Base-by-base conservation (phyloP, 2,888 invertebrate species). In the Tetrapedia diversipes region DNA sequence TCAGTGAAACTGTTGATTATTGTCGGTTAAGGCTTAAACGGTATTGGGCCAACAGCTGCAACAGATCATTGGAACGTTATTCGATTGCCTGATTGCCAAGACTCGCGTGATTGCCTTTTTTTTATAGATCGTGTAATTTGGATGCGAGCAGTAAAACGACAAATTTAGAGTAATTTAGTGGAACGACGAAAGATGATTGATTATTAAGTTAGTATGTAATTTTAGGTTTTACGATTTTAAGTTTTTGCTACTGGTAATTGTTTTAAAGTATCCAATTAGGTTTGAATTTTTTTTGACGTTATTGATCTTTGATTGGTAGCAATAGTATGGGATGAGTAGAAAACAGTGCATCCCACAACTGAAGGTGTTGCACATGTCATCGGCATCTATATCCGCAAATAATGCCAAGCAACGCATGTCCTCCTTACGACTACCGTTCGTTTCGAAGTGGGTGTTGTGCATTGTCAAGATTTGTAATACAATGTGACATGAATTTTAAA, bases 401-500 rank as follows among this genome's bases (percentile, higher is more conserved):
- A 82, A 77, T 77, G 29, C 67, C 60, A 54, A 51, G 41, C 47
- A 53, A n/a, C n/a, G 47, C 61, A 53, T 70, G 80, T 43, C 83
- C 82, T 74, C 72, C 45, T 85, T 85, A 34, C 70, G 49, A 76
- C 69, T 79, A 78, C 83, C 80, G 81, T 83, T 83, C 70, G 59
- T 77, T 79, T 53, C 51, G 53, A 67, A 65, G 79, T 77, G 79
- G 72, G 75, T 77, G 72, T 63, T 32, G 51, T 24, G 56, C 64
- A 70, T 47, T 63, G 47, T 24, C 65, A 32, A 43, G 53, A 59
- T 59, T 57, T 49, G 75, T 67, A 63, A 78, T 67, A 57, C 39
- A 27, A 65, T 29, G 61, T 68, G 57, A 59, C 51, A 27, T 49
- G 66, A 76, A 61, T 57, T 72, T 39, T 43, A 54, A 77, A 63